Percentiles rank a stretch among this genome's conserved stretches.
These are phyloP conservation scores for Talpa occidentalis DNA, from an alignment of 2,113 vertebrate species.

Conservation along the genomic window DNA sequence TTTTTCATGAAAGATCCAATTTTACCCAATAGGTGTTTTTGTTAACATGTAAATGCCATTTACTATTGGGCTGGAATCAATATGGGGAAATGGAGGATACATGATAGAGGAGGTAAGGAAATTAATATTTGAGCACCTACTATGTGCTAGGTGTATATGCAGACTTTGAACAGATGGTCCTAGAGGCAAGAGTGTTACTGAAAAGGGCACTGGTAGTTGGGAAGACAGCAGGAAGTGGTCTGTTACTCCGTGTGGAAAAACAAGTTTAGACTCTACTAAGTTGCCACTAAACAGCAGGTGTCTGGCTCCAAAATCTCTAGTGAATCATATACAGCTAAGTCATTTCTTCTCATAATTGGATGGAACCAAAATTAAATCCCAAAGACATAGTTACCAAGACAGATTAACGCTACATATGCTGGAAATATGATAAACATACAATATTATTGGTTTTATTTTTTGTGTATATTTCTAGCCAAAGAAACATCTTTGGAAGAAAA, in stretches of 20 bases:
- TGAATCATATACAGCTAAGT: conserved; percentile 68
- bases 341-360: conserved; percentile 66
- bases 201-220: conserved; percentile 41
- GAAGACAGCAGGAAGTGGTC: conserved; percentile 47
- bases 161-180: conserved; percentile 41
- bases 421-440: conserved; percentile 57
- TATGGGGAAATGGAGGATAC: conserved; percentile 3
- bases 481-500: conserved; percentile 81
- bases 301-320: conserved; percentile 65
- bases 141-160: conserved; percentile 41
- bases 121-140: conserved; percentile 64
- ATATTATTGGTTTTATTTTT: conserved; percentile 43
- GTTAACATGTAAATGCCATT: conserved; percentile 25
- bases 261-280: conserved; percentile 63
- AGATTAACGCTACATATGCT: conserved; percentile 70
- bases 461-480: conserved; percentile 78
- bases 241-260: conserved; percentile 44
- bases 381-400: conserved; percentile 72
- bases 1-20: conserved; percentile 43
- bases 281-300: conserved; percentile 69
- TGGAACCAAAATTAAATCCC: conserved; percentile 74
- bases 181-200: conserved; percentile 49
- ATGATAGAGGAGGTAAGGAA: conserved; percentile 43
- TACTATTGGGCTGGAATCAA: conserved; percentile 58
- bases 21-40: conserved; percentile 42